A percentile compares a stretch with the other conserved stretches of the same genome.
Conservation (phyloP, 64 coral and sea anemone genomes). For the Cladopsammia gracilis region DNA sequence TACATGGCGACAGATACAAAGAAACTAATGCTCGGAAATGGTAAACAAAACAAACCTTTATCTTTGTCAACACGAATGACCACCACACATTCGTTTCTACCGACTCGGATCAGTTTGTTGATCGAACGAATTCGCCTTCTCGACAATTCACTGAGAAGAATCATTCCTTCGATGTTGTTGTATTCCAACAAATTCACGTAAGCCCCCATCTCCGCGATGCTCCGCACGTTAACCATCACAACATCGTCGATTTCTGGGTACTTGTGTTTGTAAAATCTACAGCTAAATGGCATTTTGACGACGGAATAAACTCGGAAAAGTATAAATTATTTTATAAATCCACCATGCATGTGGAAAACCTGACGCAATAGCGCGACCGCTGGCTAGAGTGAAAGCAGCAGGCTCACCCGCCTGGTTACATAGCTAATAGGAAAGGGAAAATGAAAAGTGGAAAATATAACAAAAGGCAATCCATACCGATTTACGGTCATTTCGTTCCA, state of each 20-base stretch:
- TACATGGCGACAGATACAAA: too few relatives aligned
- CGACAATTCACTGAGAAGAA: constrained; percentile 95
- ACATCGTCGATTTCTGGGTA: constrained; percentile 99
- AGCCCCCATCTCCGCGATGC: constrained; percentile 99
- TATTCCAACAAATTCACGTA: constrained; percentile 98
- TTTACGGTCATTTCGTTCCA: too few relatives aligned
- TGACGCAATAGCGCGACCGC: constrained; percentile 58
- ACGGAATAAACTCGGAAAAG: background rate
- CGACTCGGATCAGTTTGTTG: constrained; percentile 97
- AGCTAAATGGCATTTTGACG: constrained; percentile 88
- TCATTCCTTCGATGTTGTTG: constrained; percentile 99
- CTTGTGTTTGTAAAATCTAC: constrained; percentile 97
- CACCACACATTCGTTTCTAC: constrained; percentile 98
- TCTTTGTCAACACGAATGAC: constrained; percentile 99
- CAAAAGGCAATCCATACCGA: too few relatives aligned
- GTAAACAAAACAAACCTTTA: constrained; percentile 83
- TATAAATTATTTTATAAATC: background rate
- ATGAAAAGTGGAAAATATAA: background rate
- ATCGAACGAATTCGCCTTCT: constrained; percentile 98
- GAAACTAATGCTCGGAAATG: too few relatives aligned
- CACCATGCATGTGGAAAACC: constrained; percentile 50
- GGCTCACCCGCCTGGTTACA: background rate
- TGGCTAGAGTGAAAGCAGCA: background rate
- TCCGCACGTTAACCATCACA: constrained; percentile 99
- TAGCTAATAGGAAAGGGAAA: background rate